Base-by-base conservation (phyloP, 2,113 vertebrate genomes). In the Pagrus major region DNA sequence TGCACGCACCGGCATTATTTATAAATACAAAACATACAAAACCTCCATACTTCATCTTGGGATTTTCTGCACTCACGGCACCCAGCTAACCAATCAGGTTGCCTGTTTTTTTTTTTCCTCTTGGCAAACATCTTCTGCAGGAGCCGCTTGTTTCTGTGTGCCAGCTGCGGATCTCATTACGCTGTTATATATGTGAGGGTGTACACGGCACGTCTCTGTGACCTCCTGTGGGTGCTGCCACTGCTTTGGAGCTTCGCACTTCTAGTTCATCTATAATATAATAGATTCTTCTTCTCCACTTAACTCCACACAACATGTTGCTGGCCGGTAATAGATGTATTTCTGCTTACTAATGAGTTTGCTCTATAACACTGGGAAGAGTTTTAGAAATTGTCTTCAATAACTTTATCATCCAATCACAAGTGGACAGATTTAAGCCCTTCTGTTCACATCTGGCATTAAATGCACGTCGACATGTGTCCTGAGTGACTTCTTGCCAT, bases 101-200 rank as follows among this genome's bases (percentile, higher is more conserved):
- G 46, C 5, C 27, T 31, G 4, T 55, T 37, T 31, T 7, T 56
- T 85, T 46, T 58, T 3, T 49, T 46, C 12, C 44, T 59, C 21
- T 66, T 67, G 29, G 47, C 68, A 84, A 65, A 80, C 65, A 75
- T 76, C 8, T 51, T 52, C 51, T 49, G 44, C 18, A 33, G 29
- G 37, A 58, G 65, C 9, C 65, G 35, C 33, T 29, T 47, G 49
- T 46, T 60, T 64, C 21, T 66, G 59, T 44, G 51, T 76, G 63
- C 59, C 74, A 76, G 78, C 66, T 42, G 61, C 16, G 15, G 20
- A 55, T 80, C 35, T 87, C 14, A 66, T 79, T 76, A 80, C 25
- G 33, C 39, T n/a, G 64, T 42, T 70, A 59, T 68, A 70, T 76
- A 64, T 71, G 10, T 23, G 20, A 70, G 37, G 4, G 14, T 72